Evolutionary conservation across 1,140 invertebrate genomes (phyloP).

Genomic region (Vollenhovia emeryi): DNA sequence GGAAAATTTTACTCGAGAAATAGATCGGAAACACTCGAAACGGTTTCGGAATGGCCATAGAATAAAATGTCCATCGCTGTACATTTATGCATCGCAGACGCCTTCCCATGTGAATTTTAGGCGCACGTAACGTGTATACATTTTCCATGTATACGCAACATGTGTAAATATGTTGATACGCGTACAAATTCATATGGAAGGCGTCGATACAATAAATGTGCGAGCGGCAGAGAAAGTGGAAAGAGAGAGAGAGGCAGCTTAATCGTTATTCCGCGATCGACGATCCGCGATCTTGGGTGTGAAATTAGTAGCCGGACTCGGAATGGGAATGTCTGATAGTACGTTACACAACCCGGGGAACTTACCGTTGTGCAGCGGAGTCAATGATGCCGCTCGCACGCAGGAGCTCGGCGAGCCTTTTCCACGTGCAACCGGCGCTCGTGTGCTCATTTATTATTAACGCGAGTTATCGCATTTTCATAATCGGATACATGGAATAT

Average conservation of each 20-base stretch:
- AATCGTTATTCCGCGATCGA: background rate
- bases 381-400: conserved; percentile 21
- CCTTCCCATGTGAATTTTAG: no score
- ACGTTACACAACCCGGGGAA: background rate
- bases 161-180: no score
- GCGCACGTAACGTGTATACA: no score
- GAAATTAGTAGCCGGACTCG: background rate
- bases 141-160: no score
- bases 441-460: conserved; percentile 56
- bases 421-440: conserved; percentile 14
- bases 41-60: no score
- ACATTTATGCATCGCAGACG: no score
- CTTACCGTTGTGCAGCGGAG: background rate
- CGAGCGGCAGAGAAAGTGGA: background rate
- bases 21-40: no score
- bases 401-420: conserved; percentile 1
- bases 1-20: no score
- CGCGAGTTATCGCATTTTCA: conserved; percentile 60
- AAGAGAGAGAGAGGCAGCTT: background rate
- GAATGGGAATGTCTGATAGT: background rate
- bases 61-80: no score
- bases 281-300: background rate
- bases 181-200: no score
- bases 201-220: background rate
- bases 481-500: conserved; percentile 70